Evolutionary conservation across 2,888 invertebrate species (phyloP).

Genomic region (Caenorhabditis imperialis): DNA sequence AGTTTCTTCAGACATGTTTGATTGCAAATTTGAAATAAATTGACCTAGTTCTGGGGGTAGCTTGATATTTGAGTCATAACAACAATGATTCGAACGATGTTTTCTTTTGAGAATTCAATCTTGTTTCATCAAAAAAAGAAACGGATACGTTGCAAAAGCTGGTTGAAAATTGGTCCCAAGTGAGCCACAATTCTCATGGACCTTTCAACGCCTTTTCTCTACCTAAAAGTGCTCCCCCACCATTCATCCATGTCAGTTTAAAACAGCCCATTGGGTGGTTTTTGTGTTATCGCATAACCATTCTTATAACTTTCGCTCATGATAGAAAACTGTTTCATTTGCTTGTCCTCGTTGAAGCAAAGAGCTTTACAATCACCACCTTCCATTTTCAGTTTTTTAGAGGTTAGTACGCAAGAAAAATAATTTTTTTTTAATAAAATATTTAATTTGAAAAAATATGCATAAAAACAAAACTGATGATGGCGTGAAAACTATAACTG

Average conservation of each 20-base stretch:
- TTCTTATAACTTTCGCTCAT: too few relatives aligned
- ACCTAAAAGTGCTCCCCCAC: conserved; percentile 46
- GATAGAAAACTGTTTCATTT: too few relatives aligned
- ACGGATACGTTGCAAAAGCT: conserved; percentile 16
- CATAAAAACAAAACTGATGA: background rate
- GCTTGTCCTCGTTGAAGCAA: conserved; percentile 7
- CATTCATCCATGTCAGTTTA: conserved; percentile 49
- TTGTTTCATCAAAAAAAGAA: conserved; percentile 13
- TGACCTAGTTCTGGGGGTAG: too few relatives aligned
- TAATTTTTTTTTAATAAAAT: background rate
- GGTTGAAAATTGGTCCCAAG: conserved; percentile 36
- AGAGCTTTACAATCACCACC: conserved; percentile 10
- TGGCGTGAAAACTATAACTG: background rate
- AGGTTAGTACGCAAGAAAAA: conserved; percentile 9
- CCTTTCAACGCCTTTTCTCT: conserved; percentile 53
- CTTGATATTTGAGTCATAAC: too few relatives aligned
- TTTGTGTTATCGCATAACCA: too few relatives aligned
- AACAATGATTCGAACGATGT: background rate
- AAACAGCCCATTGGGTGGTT: conserved; percentile 42
- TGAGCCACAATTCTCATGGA: conserved; percentile 45
- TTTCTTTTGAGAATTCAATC: conserved; percentile 7
- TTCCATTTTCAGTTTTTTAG: conserved; percentile 24
- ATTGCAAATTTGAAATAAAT: too few relatives aligned
- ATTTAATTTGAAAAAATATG: background rate
- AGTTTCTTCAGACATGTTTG: too few relatives aligned